Evolutionary conservation across 2,888 invertebrate species (phyloP), one percentile per base, ranked within the genome.

Genomic region (Hypena proboscidalis): DNA sequence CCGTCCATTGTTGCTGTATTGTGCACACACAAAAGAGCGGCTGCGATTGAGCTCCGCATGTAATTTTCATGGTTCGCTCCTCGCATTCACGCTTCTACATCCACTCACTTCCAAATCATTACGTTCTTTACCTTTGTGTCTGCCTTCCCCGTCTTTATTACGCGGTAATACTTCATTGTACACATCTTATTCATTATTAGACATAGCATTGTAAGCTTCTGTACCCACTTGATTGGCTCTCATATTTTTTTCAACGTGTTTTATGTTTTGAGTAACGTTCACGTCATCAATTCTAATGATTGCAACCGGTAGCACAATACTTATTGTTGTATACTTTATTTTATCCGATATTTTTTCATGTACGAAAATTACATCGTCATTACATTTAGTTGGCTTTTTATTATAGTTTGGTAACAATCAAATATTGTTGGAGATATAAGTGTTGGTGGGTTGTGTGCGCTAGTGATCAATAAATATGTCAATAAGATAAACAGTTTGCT

Each of bases 241-340:
- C 72, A 69, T 67, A 76, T 68, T 81, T 86, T 84, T 86, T 85
- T 82, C 68, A 70, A 68, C 72, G 72, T 83, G 75, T 82, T 81
- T 80, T 78, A 73, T 83, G 75, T 82, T 81, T 80, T 78, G 77
- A 58, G 83, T 85, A 77, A 81, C 80, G 84, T 89, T 88, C 85
- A 79, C 90, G 89, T 90, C 90, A 90, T 90, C 88, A 83, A 81
- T 83, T 85, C 85, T 90, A 90, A 90, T 90, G 90, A 90, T 87
- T 87, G 84, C 82, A 81, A 84, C 81, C 72, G 75, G 77, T 77
- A 76, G 76, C 79, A 90, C 88, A 88, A 89, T 88, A 77, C 78
- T 80, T 72, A 90, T 89, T 90, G 90, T 90, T 85, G 78, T 80
- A 70, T 35, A 44, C 62, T 73, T 69, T 70, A 70, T 71, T 76